Base-by-base conservation (phyloP, 2,888 invertebrate genomes). In the Pyrrhosoma nymphula region DNA sequence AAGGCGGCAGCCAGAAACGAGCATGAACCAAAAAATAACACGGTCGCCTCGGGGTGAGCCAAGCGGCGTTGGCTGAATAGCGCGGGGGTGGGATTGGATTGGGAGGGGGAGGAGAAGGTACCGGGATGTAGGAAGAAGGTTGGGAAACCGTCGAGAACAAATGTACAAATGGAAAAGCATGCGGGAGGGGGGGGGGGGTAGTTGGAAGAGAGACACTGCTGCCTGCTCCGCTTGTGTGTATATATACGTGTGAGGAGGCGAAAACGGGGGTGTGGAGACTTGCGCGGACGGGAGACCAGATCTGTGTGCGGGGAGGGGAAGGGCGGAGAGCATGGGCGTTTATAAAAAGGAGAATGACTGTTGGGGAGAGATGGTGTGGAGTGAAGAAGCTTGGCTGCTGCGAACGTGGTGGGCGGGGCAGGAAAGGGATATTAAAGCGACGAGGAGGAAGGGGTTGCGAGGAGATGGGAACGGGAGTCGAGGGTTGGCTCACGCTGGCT, bases 1-100 rank as follows among this genome's bases (percentile, higher is more conserved):
- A 55, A 47, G 47, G 89, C 89, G 89, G 89, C 56, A 55, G 89
- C 89, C 89, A 89, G 55, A 89, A 89, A 89, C 89, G 47, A 89
- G 89, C 16, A 26, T 56, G 89, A 89, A 56, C n/a, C 89, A 35
- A 55, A 82, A 89, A 89, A 89, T 89, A 89, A 89, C 89, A 89
- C 89, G 47, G 47, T n/a, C 55, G 55, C 89, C 89, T 89, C 56
- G 16, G 89, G 89, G 89, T 89, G 89, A 82, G 82, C 69, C 10
- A 26, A 69, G n/a, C 82, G 35, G 82, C 47, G 88, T 20, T 69
- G 69, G 26, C 20, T 26, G 69, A n/a, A 23, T 20, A 23, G n/a
- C 20, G 14, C n/a, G 69, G 47, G 47, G 47, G n/a, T n/a, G 47
- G 47, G 8, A 47, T 47, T 47, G 47, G 47, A 47, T 47, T 47